Evolutionary conservation across 2,888 invertebrate species (phyloP), one percentile per base, ranked within the genome.

Genomic region (Fissipunctia ypsillon): DNA sequence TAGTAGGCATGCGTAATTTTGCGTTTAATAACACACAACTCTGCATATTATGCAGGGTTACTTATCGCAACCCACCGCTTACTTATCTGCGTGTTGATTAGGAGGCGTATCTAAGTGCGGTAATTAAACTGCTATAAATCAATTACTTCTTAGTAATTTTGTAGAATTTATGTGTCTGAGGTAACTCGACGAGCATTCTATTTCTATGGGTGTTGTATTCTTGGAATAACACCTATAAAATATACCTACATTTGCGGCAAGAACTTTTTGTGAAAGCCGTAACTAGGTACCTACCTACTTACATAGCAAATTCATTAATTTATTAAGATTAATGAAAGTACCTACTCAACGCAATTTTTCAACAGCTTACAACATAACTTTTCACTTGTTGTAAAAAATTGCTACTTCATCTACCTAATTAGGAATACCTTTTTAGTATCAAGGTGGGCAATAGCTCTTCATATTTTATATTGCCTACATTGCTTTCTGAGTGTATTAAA

Each of bases 61-160:
- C n/a, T n/a, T n/a, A 84, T 74, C 63, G 76, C 81, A 87, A 74
- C 67, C 64, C 61, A 28, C 67, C 70, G 67, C 35, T n/a, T n/a
- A 65, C 73, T 76, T 81, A 81, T 81, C 81, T 73, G 78, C 70
- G 84, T 84, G 85, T 83, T 88, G 84, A 84, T 85, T 88, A 87
- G 85, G 87, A 92, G 91, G 93, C 94, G 94, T 93, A 86, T 93
- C 93, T 95, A 95, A 95, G 94, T 93, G 91, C 90, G 74, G 90
- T 91, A 89, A 94, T 94, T 92, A 95, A 92, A 93, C 86, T 83
- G 88, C 91, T 86, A 91, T 94, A 92, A 94, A 94, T 95, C 92
- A 93, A 86, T 91, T 90, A 90, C 89, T 92, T 91, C 90, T 90
- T 82, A 79, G 84, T 88, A 76, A 73, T 80, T 86, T 84, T 88